Evolutionary conservation across 2,888 invertebrate genomes (phyloP).

Genomic region (Cantharis nigra): DNA sequence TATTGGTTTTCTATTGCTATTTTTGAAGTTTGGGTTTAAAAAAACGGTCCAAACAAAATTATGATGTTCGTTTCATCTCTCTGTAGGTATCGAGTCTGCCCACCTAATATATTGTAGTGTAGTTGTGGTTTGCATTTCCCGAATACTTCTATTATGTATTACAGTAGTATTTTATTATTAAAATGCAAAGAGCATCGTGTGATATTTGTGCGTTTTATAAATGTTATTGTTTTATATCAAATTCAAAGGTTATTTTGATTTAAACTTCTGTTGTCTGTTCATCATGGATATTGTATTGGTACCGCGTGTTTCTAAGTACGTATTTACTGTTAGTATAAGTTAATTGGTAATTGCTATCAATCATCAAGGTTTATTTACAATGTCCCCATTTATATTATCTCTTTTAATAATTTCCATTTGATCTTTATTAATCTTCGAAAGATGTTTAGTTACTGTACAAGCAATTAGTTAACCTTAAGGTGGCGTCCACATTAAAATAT

Average conservation of each 20-base stretch:
- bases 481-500: neutral
- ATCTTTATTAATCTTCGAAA: neutral
- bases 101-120: neutral
- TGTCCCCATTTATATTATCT: neutral
- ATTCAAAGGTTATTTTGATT: neutral
- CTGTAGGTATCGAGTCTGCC: neutral
- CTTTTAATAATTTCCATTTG: neutral
- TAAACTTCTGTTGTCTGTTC: neutral
- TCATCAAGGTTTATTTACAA: neutral
- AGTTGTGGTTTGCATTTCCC: neutral
- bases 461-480: neutral
- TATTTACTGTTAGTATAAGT: neutral
- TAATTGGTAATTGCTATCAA: neutral
- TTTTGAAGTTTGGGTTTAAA: too few relatives aligned
- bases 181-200: neutral
- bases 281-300: neutral
- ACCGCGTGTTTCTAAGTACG: neutral
- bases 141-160: neutral
- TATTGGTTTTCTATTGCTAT: neutral
- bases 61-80: neutral
- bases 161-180: neutral
- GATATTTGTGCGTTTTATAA: neutral
- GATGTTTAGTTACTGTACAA: neutral
- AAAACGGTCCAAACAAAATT: too few relatives aligned
- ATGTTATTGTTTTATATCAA: neutral